Conservation (phyloP, 2,888 invertebrate species). For the Catocala nupta region DNA sequence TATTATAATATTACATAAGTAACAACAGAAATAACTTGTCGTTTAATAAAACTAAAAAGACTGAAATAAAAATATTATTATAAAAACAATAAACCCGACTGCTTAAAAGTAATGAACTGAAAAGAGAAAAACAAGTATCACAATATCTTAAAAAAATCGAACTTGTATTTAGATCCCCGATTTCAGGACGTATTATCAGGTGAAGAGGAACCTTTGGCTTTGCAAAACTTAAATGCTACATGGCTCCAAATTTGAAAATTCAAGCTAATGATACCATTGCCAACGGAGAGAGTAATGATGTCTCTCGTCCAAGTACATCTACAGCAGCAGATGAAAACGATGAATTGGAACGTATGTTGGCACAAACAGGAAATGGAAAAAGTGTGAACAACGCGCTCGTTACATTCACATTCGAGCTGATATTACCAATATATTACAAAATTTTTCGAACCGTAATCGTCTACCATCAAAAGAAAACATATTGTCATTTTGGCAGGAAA, state of each 20-base stretch:
- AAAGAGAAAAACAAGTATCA: no score
- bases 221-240: not conserved
- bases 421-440: no score
- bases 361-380: not conserved
- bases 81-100: no score
- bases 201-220: slow-evolving; percentile 1
- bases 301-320: not conserved
- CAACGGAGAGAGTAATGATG: not conserved
- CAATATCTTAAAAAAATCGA: no score
- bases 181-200: slow-evolving; percentile 1
- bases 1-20: no score
- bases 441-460: no score
- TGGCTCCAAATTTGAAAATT: slow-evolving; percentile 9
- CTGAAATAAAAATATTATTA: no score
- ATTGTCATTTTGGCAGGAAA: slow-evolving; percentile 26
- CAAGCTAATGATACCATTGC: not conserved
- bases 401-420: no score
- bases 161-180: not conserved
- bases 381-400: not conserved
- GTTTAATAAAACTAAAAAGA: no score
- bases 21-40: no score
- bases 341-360: slow-evolving; percentile 6
- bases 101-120: no score
- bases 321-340: not conserved
- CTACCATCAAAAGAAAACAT: slow-evolving; percentile 23